Conservation (phyloP, 2,113 vertebrate genomes). For the Nothocercus julius region DNA sequence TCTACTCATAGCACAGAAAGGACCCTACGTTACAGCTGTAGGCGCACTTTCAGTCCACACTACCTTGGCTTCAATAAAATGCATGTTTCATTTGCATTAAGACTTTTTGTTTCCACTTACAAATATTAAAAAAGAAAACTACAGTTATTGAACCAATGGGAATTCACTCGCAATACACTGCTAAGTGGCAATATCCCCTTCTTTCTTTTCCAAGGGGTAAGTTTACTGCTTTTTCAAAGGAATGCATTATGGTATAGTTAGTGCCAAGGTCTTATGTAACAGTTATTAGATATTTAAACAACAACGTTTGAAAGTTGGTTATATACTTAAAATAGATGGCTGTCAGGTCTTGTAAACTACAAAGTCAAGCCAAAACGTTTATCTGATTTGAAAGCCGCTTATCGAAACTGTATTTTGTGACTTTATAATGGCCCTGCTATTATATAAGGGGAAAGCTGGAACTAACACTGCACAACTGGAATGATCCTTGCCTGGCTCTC, state of each 20-base stretch:
- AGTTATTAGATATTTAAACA: conserved; percentile 58
- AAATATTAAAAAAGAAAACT: not conserved
- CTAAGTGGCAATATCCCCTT: not conserved
- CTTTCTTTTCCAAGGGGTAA: not conserved
- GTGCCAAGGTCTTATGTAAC: conserved; percentile 28
- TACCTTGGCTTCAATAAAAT: not conserved
- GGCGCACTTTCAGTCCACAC: not conserved
- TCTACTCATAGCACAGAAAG: not conserved
- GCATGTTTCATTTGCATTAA: not conserved
- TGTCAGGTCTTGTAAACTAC: conserved; percentile 46
- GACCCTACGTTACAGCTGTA: not conserved
- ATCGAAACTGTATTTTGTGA: conserved; percentile 51
- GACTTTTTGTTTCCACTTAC: not conserved
- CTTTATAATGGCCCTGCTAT: conserved; percentile 18
- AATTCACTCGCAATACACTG: not conserved
- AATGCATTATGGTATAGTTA: not conserved
- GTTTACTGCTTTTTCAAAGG: not conserved
- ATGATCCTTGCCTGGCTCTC: conserved; percentile 25
- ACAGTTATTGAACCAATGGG: not conserved
- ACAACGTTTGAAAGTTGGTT: not conserved
- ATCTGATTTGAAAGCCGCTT: conserved; percentile 59
- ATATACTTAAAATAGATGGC: conserved; percentile 38
- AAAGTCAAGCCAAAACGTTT: not conserved
- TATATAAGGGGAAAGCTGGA: conserved; percentile 42
- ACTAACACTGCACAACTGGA: conserved; percentile 25